Base-by-base conservation (phyloP, 2,113 vertebrate genomes). In the Pycnonotus jocosus region DNA sequence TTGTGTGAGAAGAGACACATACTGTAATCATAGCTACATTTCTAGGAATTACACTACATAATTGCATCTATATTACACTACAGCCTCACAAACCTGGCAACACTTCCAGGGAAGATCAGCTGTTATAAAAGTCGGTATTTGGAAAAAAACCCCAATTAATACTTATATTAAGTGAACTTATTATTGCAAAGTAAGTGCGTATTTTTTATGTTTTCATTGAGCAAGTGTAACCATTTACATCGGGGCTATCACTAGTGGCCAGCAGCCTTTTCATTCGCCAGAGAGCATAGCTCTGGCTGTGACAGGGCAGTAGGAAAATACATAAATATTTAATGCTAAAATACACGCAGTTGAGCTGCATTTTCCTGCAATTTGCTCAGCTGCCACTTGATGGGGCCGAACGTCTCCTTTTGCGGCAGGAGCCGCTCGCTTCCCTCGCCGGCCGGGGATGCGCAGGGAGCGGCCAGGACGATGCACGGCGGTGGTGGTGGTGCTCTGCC, bases 341-440 rank as follows among this genome's bases (percentile, higher is more conserved):
- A 27, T 2, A 5, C 35, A 5, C 6, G 2, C 10, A 1, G 1
- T 15, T 9, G 2, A 6, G 17, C 3, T 3, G 44, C 9, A 8
- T 61, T 77, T 50, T 11, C 12, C 33, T 96, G 97, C 95, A 97
- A 13, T 97, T 92, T 88, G 48, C 50, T 1, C 45, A 85, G 53
- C 25, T 33, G 90, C 96, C 98, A 96, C 97, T 90, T 64, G 97
- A 80, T 97, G 98, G 98, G 79, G 97, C 96, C 92, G 95, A 77
- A 96, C 8, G 66, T 93, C 94, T 80, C 92, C 44, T 84, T 92
- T 87, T 93, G 71, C 2, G 11, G 7, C 50, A 15, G 58, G 47
- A 19, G 11, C 35, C 3, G 24, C 64, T 30, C 25, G 15, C 60
- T 53, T 10, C 21, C 15, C 30, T 6, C 35, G 33, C 17, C 24